A percentile compares a stretch with the other conserved stretches of the same genome.
Conservation (phyloP, 2,888 invertebrate species). For the Ectemnius continuus region DNA sequence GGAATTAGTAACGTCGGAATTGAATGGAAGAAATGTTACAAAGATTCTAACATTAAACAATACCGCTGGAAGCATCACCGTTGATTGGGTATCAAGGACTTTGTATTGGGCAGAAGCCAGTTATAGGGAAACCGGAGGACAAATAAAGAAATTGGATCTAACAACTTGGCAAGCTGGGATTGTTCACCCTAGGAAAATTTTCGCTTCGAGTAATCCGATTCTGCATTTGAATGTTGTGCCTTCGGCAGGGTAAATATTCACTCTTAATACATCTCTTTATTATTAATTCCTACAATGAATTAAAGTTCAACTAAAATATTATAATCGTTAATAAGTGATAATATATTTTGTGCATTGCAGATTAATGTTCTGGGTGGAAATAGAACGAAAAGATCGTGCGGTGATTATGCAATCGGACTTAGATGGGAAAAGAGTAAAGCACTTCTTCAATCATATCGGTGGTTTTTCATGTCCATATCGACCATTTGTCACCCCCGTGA, state of each 20-base stretch:
- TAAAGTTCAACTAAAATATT: too few species aligned
- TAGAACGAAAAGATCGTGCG: conserved; percentile 80
- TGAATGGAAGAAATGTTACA: conserved; percentile 80
- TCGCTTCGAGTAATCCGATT: conserved; percentile 81
- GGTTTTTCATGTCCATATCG: conserved; percentile 84
- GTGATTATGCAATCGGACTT: conserved; percentile 83
- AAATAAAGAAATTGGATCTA: conserved; percentile 84
- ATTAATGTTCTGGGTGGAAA: conserved; percentile 88
- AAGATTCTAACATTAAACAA: conserved; percentile 81
- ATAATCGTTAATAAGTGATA: too few species aligned
- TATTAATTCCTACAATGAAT: background rate
- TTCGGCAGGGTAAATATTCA: conserved; percentile 78
- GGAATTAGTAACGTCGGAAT: conserved; percentile 83
- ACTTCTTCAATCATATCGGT: conserved; percentile 80
- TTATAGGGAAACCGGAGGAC: conserved; percentile 76
- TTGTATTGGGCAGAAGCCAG: conserved; percentile 89
- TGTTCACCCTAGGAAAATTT: conserved; percentile 79
- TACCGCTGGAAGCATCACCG: conserved; percentile 84
- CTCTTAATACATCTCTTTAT: background rate
- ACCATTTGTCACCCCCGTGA: conserved; percentile 81
- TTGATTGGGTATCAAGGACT: conserved; percentile 93
- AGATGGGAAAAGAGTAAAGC: conserved; percentile 80
- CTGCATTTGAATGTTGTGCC: conserved; percentile 87
- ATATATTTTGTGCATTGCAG: conserved; percentile 73
- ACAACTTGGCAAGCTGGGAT: conserved; percentile 79